phyloP scores from a whole-genome alignment of 2,113 vertebrate genomes.

The Xiphophorus hellerii region DNA sequence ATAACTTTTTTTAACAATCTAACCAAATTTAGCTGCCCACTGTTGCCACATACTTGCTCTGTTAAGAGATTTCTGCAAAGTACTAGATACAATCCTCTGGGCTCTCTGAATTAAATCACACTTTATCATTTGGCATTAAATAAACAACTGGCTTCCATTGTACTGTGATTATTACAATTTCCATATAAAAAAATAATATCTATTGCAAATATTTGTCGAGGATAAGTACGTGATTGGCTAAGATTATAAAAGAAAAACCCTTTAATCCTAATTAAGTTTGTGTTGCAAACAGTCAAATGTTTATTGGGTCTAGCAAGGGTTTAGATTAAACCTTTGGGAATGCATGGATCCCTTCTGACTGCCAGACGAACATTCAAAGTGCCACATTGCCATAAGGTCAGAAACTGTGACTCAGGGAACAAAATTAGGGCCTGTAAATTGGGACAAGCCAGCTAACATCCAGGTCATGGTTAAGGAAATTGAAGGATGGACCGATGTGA shows the following conservation, averaged over 20 bases:
- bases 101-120: no score
- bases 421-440: background rate
- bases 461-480: background rate
- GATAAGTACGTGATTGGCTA: no score
- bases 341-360: background rate
- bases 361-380: background rate
- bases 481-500: background rate
- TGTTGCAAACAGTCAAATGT: background rate
- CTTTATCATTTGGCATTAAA: no score
- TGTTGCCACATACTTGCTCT: no score
- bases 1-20: background rate
- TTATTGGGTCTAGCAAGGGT: background rate
- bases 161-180: no score
- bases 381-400: background rate
- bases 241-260: no score
- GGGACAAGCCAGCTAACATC: background rate
- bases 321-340: background rate
- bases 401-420: background rate
- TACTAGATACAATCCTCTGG: no score
- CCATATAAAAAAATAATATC: no score
- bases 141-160: no score
- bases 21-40: background rate
- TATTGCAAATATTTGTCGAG: background rate
- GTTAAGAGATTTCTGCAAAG: no score
- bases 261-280: background rate